A percentile compares a stretch with the other conserved stretches of the same genome.
These are phyloP conservation scores for Zenarchopterus dispar DNA, from an alignment of 2,797 vertebrate species.

Conservation along the genomic window DNA sequence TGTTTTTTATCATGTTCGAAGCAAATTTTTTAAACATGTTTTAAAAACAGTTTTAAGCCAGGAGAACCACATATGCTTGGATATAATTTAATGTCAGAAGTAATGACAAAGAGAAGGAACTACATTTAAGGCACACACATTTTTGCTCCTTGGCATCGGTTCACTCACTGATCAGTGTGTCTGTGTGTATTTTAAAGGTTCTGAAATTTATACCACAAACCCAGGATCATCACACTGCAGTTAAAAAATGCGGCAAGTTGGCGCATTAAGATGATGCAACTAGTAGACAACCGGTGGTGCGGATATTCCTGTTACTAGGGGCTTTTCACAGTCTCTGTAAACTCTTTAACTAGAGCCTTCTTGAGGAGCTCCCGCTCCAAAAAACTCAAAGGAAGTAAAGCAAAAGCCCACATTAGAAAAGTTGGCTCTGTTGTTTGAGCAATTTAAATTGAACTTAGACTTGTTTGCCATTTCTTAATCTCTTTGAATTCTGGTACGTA, in stretches of 20 bases:
- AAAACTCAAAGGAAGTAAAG: too few relatives aligned
- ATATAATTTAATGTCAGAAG: conserved; percentile 29
- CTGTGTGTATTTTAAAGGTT: conserved; percentile 39
- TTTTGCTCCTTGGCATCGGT: conserved; percentile 29
- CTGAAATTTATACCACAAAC: conserved; percentile 63
- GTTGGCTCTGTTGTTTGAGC: conserved; percentile 15
- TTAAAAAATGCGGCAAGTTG: conserved; percentile 83
- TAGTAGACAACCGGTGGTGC: conserved; percentile 76
- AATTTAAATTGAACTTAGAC: conserved; percentile 27
- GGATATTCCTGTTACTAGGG: conserved; percentile 63
- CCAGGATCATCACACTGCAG: conserved; percentile 78
- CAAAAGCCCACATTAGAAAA: conserved; percentile 25
- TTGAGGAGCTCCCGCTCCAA: conserved; percentile 3
- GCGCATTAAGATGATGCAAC: conserved; percentile 85
- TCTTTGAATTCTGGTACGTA: conserved; percentile 12
- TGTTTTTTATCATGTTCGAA: too few relatives aligned
- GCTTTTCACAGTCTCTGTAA: conserved; percentile 38
- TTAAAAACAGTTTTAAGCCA: too few relatives aligned
- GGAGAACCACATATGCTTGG: too few relatives aligned
- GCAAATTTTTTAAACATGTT: too few relatives aligned
- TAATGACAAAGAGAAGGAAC: conserved; percentile 28
- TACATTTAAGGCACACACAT: conserved; percentile 15
- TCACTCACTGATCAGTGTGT: conserved; percentile 5
- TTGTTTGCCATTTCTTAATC: conserved; percentile 28
- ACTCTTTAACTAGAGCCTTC: conserved; percentile 14